These are phyloP conservation scores for Sinocyclocheilus grahami DNA, from an alignment of 2,113 vertebrate genomes.

Conservation along the genomic window DNA sequence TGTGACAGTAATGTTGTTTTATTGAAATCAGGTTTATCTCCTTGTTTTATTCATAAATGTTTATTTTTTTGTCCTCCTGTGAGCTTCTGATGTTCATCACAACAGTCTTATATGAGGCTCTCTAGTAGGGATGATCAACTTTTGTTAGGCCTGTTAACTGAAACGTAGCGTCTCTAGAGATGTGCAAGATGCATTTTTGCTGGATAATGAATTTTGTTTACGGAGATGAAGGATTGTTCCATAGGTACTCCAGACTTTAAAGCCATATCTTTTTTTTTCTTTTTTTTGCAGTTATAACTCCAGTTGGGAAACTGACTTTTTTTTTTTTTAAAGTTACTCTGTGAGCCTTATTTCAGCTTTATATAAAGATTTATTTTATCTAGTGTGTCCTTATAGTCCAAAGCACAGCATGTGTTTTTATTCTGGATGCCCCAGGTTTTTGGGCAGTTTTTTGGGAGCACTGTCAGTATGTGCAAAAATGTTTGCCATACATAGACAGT, in stretches of 20 bases:
- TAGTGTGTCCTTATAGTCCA: neutral
- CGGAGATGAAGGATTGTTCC: neutral
- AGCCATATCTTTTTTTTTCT: neutral
- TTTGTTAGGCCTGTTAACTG: neutral
- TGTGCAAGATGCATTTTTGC: neutral
- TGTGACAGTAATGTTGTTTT: neutral
- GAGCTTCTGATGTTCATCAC: neutral
- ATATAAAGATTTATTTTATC: neutral
- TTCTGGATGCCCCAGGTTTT: neutral
- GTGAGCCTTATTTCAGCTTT: too few relatives aligned
- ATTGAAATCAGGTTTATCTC: neutral
- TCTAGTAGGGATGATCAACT: neutral
- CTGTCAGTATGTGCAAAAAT: too few relatives aligned
- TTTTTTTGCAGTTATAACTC: neutral
- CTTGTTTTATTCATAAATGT: neutral
- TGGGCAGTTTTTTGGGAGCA: too few relatives aligned
- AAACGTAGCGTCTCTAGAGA: neutral
- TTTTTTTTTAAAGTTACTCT: neutral
- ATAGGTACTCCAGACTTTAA: neutral
- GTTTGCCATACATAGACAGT: neutral
- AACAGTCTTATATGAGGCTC: neutral
- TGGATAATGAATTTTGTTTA: slow-evolving; percentile 7
- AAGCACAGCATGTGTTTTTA: neutral
- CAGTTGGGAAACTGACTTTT: neutral
- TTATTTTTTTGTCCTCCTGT: neutral